A percentile compares a stretch with the other conserved stretches of the same genome.
phyloP scores from a whole-genome alignment of 2,888 invertebrate genomes.

The Drosophila cognata region DNA sequence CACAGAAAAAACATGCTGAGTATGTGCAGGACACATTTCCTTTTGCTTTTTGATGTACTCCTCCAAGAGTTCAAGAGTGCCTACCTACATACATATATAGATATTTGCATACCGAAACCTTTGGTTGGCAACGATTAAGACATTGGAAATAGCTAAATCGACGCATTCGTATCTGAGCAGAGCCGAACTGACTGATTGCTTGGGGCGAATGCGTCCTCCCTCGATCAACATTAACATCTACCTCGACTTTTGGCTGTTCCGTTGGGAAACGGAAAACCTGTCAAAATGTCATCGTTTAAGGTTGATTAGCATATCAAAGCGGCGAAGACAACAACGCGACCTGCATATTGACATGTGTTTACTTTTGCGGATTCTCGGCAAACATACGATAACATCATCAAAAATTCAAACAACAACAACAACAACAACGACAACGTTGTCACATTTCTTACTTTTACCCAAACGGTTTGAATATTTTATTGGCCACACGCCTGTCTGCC shows the following conservation, averaged over 20 bases:
- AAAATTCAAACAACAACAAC: constrained; percentile 3
- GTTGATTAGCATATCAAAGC: constrained; percentile 79
- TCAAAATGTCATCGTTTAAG: constrained; percentile 76
- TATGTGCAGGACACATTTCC: background rate
- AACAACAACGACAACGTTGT: constrained; percentile 1
- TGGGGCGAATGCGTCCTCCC: constrained; percentile 2
- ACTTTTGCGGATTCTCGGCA: constrained; percentile 58
- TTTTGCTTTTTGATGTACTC: constrained; percentile 19
- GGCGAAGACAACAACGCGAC: constrained; percentile 64
- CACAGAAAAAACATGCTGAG: constrained; percentile 16
- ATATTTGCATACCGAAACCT: background rate
- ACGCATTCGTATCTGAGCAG: background rate
- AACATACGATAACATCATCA: constrained; percentile 12
- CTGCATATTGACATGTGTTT: constrained; percentile 76
- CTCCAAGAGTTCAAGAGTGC: background rate
- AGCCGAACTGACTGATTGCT: constrained; percentile 7
- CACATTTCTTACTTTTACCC: background rate
- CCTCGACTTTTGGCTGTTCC: constrained; percentile 44
- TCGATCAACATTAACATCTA: constrained; percentile 34
- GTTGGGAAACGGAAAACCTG: constrained; percentile 79
- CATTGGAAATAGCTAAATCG: constrained; percentile 14
- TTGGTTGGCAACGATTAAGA: constrained; percentile 45
- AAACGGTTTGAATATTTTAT: constrained; percentile 73
- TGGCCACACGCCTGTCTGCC: constrained; percentile 57
- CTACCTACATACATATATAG: background rate